Conservation (phyloP, 2,888 invertebrate species). For the Caenorhabditis zanzibari region DNA sequence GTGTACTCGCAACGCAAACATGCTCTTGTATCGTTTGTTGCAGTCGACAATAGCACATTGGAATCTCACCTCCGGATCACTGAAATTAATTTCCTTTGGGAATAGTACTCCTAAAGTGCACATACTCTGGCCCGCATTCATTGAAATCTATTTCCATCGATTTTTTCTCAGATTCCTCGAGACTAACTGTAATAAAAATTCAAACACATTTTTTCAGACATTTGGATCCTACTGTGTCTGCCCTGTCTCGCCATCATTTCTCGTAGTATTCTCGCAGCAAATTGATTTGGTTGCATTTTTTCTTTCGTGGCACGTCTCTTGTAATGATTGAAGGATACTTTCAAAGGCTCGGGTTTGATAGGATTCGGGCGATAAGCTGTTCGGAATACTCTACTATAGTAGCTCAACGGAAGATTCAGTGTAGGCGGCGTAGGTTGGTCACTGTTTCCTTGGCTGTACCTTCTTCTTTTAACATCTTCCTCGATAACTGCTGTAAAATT, state of each 20-base stretch:
- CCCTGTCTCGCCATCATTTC: conserved; percentile 45
- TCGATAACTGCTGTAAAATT: conserved; percentile 58
- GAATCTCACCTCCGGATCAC: conserved; percentile 61
- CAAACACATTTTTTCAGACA: background rate
- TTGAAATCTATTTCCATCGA: conserved; percentile 56
- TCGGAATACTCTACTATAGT: conserved; percentile 69
- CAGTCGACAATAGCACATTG: conserved; percentile 68
- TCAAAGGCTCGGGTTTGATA: conserved; percentile 62
- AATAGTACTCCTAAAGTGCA: background rate
- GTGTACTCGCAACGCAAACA: conserved; percentile 61
- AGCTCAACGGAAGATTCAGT: conserved; percentile 70
- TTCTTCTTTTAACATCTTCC: conserved; percentile 64
- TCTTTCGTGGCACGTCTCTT: conserved; percentile 39
- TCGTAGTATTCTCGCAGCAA: conserved; percentile 14
- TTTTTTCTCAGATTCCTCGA: conserved; percentile 41
- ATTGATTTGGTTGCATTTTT: background rate
- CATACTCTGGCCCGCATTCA: conserved; percentile 65
- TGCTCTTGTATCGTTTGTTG: conserved; percentile 67
- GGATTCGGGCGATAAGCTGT: conserved; percentile 68
- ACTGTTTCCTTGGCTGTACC: background rate
- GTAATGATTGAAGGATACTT: conserved; percentile 71
- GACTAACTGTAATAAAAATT: conserved; percentile 15
- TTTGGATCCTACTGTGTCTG: conserved; percentile 22
- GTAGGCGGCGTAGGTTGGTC: conserved; percentile 18
- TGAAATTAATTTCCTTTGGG: background rate